These are phyloP conservation scores for Gallinago jamesoni DNA, from an alignment of 2,113 vertebrate species.

Conservation along the genomic window DNA sequence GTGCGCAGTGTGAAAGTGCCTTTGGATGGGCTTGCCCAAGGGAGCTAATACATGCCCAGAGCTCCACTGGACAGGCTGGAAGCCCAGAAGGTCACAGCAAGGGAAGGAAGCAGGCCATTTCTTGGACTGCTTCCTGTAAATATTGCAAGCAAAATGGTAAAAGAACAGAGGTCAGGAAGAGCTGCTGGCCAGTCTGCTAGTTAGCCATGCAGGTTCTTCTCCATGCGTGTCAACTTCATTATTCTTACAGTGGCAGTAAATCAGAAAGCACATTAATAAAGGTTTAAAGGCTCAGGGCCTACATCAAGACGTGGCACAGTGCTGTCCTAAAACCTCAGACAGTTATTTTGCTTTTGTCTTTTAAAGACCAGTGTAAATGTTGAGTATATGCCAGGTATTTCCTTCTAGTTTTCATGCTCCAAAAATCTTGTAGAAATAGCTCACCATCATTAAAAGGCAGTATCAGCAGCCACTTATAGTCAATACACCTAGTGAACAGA, in stretches of 20 bases:
- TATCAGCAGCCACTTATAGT: not conserved
- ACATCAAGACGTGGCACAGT: not conserved
- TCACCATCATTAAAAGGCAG: not conserved
- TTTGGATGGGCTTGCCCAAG: not conserved
- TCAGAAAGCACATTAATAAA: not conserved
- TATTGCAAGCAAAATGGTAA: not conserved
- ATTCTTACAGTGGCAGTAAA: not conserved
- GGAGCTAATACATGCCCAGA: not conserved
- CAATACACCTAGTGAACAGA: not conserved
- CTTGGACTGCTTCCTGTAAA: not conserved
- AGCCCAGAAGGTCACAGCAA: not conserved
- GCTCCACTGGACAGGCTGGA: not conserved
- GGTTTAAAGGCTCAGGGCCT: not conserved
- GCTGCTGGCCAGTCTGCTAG: not conserved
- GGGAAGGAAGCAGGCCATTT: not conserved
- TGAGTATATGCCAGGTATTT: not conserved
- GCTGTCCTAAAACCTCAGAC: not conserved
- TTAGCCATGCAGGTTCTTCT: not conserved
- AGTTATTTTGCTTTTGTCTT: not conserved
- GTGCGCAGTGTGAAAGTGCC: fast-evolving
- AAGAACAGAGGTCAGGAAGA: not conserved
- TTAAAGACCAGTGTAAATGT: not conserved
- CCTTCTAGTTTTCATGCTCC: not conserved
- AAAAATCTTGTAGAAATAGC: not conserved
- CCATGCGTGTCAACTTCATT: not conserved